Base-by-base conservation (phyloP, 2,797 vertebrate species). In the Brotogeris chrysoptera region DNA sequence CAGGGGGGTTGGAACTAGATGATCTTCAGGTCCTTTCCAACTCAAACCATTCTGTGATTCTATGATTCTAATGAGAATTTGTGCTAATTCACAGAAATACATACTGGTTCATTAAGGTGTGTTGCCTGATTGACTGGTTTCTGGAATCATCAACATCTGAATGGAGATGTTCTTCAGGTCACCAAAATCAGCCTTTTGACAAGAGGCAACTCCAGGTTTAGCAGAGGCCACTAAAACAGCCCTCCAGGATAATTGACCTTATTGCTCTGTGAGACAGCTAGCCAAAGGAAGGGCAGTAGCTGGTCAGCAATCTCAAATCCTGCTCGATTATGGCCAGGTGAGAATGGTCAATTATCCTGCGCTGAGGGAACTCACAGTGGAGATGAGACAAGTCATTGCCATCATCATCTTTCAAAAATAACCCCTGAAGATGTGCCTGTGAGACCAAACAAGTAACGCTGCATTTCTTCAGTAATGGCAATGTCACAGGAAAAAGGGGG, bases 81-180 rank as follows among this genome's bases (percentile, higher is more conserved):
- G 25, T 66, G 36, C 36, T 72, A 28, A 85, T 63, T 83, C 34
- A 4, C 18, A 4, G 4, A 43, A 46, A 63, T 63, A 43, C 44
- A 34, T 57, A 34, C 36, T 21, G 12, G 9, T 21, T 74, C 49
- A 39, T 46, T 24, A 41, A 55, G 68, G n/a, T 9, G 9, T 16
- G 24, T 24, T 68, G 20, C 32, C 60, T 57, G 38, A 69, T 92
- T 0, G 0, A 16, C 4, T 38, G 41, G 18, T 52, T 80, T 52
- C 30, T 4, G 2, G 44, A 57, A 44, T 74, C 36, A 34, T 32
- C 34, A 2, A 0, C 3, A 0, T 44, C 50, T 55, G 20, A 63
- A 30, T 34, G 25, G 32, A 44, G 19, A 28, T 2, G 3, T n/a
- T 47, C 32, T 78, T 88, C 55, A 55, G 46, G n/a, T 38, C 55